Evolutionary conservation across 2,888 invertebrate species (phyloP).

Genomic region (Linnaemya vulpina): DNA sequence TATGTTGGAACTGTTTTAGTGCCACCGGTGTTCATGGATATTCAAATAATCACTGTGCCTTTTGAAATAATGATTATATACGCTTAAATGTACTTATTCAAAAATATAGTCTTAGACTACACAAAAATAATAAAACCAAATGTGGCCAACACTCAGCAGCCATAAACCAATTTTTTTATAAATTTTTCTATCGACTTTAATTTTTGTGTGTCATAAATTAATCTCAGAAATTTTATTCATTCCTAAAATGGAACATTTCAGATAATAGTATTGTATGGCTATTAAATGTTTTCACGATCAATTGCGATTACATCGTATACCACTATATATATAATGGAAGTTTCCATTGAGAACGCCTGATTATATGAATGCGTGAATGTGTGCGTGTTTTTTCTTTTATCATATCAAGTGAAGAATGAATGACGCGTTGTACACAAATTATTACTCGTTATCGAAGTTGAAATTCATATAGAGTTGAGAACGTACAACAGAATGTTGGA

Average conservation of each 20-base stretch:
- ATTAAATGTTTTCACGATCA: neutral
- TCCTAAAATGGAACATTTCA: neutral
- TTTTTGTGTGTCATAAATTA: too few species aligned
- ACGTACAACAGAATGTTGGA: neutral
- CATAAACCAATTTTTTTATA: too few species aligned
- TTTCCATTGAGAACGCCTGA: constrained; percentile 51
- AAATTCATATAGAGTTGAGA: constrained; percentile 13
- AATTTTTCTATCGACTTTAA: too few species aligned
- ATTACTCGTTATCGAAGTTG: constrained; percentile 37
- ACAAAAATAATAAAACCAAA: too few species aligned
- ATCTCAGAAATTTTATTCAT: neutral
- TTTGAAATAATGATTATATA: too few species aligned
- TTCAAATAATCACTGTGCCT: too few species aligned
- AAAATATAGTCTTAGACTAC: too few species aligned
- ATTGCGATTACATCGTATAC: neutral
- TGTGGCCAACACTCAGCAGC: too few species aligned
- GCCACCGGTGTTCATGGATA: too few species aligned
- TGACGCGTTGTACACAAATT: constrained; percentile 29
- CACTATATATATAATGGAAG: constrained; percentile 32
- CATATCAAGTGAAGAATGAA: constrained; percentile 53
- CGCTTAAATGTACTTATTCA: too few species aligned
- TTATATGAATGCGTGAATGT: neutral
- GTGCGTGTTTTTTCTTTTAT: constrained; percentile 38
- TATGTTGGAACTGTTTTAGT: too few species aligned
- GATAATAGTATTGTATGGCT: neutral